Conservation (phyloP, 2,113 vertebrate genomes). For the Xerus inauris region DNA sequence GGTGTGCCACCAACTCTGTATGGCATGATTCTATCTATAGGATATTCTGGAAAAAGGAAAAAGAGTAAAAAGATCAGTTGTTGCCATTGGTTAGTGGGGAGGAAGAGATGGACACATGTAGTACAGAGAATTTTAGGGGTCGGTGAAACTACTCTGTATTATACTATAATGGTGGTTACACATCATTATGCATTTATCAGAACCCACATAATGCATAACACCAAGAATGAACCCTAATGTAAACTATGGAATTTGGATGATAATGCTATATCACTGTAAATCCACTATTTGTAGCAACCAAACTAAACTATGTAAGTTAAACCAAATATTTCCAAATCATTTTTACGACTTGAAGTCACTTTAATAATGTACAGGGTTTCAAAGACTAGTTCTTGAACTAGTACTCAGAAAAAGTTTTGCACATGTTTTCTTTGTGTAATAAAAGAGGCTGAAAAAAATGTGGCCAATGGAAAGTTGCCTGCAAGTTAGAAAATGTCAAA, state of each 20-base stretch:
- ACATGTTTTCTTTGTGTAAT: background rate
- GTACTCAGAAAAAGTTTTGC: background rate
- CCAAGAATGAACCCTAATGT: background rate
- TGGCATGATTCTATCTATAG: background rate
- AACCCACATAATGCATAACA: background rate
- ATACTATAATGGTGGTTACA: background rate
- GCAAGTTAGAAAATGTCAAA: background rate
- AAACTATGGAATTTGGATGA: background rate
- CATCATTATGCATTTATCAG: background rate
- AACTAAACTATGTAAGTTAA: background rate
- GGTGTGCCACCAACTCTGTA: background rate
- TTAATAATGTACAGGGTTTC: slow-evolving; percentile 35
- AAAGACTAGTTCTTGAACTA: background rate
- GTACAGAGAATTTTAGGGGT: background rate
- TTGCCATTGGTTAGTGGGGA: background rate
- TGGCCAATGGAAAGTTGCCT: background rate
- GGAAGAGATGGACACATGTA: background rate
- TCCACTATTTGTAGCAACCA: background rate
- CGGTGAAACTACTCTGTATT: background rate
- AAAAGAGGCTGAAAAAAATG: background rate
- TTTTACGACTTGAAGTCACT: background rate
- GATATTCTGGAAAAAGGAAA: background rate
- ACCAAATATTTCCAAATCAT: background rate
- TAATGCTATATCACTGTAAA: background rate
- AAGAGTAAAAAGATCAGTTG: background rate